Conservation (phyloP, 2,797 vertebrate species). For the Nannoperca australis region DNA sequence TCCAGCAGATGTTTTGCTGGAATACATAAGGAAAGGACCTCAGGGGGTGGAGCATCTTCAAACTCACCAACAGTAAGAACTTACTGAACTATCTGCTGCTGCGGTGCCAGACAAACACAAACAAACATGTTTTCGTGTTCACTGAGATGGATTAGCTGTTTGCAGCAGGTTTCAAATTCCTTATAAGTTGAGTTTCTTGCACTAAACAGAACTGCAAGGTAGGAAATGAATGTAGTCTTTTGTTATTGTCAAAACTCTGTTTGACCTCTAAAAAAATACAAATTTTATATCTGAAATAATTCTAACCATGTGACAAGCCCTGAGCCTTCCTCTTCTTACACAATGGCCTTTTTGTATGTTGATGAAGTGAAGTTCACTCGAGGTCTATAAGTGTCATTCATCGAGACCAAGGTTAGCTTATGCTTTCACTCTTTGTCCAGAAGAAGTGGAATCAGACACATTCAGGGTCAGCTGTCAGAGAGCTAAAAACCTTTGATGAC, state of each 20-base stretch:
- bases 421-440: constrained; percentile 11
- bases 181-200: background rate
- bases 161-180: background rate
- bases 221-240: no score
- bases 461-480: constrained; percentile 1
- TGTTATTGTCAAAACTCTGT: no score
- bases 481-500: constrained; percentile 1
- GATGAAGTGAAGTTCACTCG: constrained; percentile 20
- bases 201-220: background rate
- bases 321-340: background rate
- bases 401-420: background rate
- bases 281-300: background rate
- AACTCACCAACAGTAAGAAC: background rate
- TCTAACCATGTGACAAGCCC: no score
- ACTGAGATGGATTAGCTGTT: background rate
- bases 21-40: no score
- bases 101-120: background rate
- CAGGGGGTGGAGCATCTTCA: background rate
- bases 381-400: constrained; percentile 8
- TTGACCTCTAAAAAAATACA: background rate
- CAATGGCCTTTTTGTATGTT: constrained; percentile 21
- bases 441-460: background rate
- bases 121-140: background rate
- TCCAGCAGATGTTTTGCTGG: no score
- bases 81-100: no score